phyloP scores from a whole-genome alignment of 30 jellyfish, hydroid and myxozoan species.

The Hydractinia symbiolongicarpus region DNA sequence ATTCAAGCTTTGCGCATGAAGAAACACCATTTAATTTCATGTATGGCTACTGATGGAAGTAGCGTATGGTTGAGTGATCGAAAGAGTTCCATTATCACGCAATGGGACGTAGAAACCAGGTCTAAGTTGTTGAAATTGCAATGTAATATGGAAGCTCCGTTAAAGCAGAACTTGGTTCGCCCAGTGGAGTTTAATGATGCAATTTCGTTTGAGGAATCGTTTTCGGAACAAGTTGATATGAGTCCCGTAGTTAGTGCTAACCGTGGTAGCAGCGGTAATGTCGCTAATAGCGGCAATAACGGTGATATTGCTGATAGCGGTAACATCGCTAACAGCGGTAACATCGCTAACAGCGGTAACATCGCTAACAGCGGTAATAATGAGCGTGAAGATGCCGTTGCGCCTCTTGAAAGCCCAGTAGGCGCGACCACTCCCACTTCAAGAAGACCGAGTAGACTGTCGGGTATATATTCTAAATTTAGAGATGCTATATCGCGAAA shows the following conservation, averaged over 20 bases:
- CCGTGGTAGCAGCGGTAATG: not conserved
- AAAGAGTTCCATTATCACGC: constrained; percentile 49
- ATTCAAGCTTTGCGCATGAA: constrained; percentile 38
- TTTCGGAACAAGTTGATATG: not conserved
- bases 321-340: too few relatives aligned
- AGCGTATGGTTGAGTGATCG: constrained; percentile 64
- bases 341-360: too few relatives aligned
- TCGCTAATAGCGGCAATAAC: too few relatives aligned
- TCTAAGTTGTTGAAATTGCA: constrained; percentile 33
- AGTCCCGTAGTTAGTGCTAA: not conserved
- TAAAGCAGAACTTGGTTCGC: not conserved
- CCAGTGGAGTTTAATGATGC: not conserved
- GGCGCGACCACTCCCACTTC: too few relatives aligned
- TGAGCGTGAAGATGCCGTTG: too few relatives aligned
- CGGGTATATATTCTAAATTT: too few relatives aligned
- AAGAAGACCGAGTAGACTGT: too few relatives aligned
- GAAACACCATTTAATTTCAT: constrained; percentile 29
- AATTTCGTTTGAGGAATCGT: not conserved
- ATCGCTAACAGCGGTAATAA: too few relatives aligned
- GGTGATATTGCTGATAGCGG: too few relatives aligned
- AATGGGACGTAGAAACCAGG: constrained; percentile 72
- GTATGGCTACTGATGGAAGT: constrained; percentile 49
- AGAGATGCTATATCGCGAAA: too few relatives aligned
- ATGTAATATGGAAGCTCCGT: constrained; percentile 41
- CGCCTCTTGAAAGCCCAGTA: too few relatives aligned